Evolutionary conservation across 2,113 vertebrate genomes (phyloP).

Genomic region (Diadophis punctatus): DNA sequence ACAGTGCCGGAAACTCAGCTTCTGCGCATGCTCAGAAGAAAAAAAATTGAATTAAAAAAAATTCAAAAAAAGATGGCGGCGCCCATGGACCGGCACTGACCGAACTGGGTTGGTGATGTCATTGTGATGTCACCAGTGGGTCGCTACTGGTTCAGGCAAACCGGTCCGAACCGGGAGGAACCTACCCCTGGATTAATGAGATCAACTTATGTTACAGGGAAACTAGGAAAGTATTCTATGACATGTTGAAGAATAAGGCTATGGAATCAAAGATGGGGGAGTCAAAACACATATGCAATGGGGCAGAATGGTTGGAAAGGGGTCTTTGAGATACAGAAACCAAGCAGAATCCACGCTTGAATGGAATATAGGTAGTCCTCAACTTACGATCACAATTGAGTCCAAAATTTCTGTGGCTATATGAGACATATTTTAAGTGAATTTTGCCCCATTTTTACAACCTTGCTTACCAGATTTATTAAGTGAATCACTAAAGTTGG

Average conservation of each 20-base stretch:
- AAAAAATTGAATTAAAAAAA: too few relatives aligned
- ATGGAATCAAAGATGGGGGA: not conserved
- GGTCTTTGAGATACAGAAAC: not conserved
- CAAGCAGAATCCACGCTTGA: not conserved
- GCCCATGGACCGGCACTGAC: too few relatives aligned
- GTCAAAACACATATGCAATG: not conserved
- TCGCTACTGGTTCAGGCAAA: too few relatives aligned
- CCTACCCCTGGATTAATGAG: too few relatives aligned
- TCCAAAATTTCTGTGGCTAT: not conserved
- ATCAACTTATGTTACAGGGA: not conserved
- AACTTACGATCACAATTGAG: not conserved
- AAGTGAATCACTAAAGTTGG: not conserved
- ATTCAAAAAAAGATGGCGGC: too few relatives aligned
- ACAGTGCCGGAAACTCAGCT: too few relatives aligned
- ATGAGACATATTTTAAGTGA: not conserved
- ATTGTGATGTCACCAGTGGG: too few relatives aligned
- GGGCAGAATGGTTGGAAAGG: not conserved
- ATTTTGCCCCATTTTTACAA: too few relatives aligned
- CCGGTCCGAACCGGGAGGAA: too few relatives aligned
- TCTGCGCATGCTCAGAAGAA: too few relatives aligned
- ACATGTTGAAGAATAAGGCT: not conserved
- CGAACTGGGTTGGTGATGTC: too few relatives aligned
- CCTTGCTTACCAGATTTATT: not conserved
- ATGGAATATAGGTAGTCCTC: not conserved
- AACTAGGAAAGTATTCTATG: not conserved